Evolutionary conservation across 2,888 invertebrate species (phyloP).

Genomic region (Ypsolopha sequella): DNA sequence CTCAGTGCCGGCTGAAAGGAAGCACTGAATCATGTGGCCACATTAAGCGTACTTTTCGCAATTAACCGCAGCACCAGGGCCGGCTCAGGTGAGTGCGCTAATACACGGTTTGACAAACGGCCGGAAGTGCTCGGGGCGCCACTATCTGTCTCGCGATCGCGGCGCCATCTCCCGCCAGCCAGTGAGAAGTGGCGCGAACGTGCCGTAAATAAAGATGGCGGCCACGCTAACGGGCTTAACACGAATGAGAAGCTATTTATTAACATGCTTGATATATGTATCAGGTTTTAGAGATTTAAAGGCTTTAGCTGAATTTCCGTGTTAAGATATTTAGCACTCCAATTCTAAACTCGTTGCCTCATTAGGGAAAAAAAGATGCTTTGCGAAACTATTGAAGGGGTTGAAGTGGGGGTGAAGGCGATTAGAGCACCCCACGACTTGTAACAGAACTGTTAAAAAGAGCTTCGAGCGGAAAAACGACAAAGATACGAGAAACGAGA

Average conservation of each 20-base stretch:
- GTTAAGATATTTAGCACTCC: neutral
- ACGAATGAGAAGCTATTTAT: conserved; percentile 30
- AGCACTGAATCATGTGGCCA: conserved; percentile 54
- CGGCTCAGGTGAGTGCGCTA: conserved; percentile 42
- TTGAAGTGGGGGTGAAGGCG: neutral
- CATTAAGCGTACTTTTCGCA: conserved; percentile 51
- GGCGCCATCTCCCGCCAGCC: conserved; percentile 16
- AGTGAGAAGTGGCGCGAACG: conserved; percentile 44
- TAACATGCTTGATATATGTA: conserved; percentile 7
- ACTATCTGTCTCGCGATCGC: conserved; percentile 37
- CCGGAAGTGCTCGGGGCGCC: conserved; percentile 39
- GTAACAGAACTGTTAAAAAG: conserved; percentile 29
- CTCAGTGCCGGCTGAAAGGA: conserved; percentile 29
- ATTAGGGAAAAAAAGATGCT: neutral
- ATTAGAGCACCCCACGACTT: conserved; percentile 4
- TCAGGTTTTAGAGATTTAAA: neutral
- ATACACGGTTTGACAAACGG: conserved; percentile 51
- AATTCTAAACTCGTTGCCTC: neutral
- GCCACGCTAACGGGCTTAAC: conserved; percentile 32
- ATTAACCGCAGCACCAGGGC: conserved; percentile 36
- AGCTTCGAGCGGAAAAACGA: conserved; percentile 30
- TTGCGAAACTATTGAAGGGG: conserved; percentile 1
- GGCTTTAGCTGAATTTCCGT: neutral
- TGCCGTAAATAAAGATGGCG: conserved; percentile 57
- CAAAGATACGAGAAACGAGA: conserved; percentile 22